Conservation (phyloP, 1,140 invertebrate species). For the Leptoteleia sp. region DNA sequence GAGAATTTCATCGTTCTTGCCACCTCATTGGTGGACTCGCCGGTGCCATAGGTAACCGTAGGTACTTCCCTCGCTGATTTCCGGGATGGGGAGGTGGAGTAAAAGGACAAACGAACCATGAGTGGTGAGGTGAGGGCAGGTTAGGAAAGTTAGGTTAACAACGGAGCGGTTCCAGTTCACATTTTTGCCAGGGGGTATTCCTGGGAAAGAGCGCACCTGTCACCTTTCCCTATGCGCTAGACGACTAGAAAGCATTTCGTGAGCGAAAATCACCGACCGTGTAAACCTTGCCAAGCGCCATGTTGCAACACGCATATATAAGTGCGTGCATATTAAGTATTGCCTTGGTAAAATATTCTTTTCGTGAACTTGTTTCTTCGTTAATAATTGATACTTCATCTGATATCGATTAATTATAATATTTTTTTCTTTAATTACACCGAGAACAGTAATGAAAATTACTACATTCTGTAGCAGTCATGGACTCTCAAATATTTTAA, state of each 20-base stretch:
- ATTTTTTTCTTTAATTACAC: too few relatives aligned
- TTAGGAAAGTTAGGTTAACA: slow-evolving; percentile 72
- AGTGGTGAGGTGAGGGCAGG: slow-evolving; percentile 63
- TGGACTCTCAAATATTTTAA: too few relatives aligned
- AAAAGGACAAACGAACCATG: slow-evolving; percentile 68
- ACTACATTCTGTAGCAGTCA: too few relatives aligned
- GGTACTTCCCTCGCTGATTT: slow-evolving; percentile 69
- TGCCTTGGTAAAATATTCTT: too few relatives aligned
- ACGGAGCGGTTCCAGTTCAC: slow-evolving; percentile 72
- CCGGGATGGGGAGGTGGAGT: slow-evolving; percentile 66
- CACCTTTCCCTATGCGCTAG: slow-evolving; percentile 74
- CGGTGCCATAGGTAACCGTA: slow-evolving; percentile 66
- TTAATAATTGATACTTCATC: too few relatives aligned
- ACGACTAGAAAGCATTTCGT: slow-evolving; percentile 71
- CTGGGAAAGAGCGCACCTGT: slow-evolving; percentile 78
- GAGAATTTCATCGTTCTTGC: slow-evolving; percentile 68
- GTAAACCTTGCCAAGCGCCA: slow-evolving; percentile 63
- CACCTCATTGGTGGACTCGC: slow-evolving; percentile 66
- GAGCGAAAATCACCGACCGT: slow-evolving; percentile 66
- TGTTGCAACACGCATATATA: slow-evolving; percentile 58
- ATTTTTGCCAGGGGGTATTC: slow-evolving; percentile 77
- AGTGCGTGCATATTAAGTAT: slow-evolving; percentile 36
- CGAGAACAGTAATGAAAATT: too few relatives aligned
- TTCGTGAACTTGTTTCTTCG: too few relatives aligned
- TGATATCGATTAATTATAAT: too few relatives aligned